Base-by-base conservation (phyloP, 2,113 vertebrate genomes). In the Melanotaenia duboulayi region DNA sequence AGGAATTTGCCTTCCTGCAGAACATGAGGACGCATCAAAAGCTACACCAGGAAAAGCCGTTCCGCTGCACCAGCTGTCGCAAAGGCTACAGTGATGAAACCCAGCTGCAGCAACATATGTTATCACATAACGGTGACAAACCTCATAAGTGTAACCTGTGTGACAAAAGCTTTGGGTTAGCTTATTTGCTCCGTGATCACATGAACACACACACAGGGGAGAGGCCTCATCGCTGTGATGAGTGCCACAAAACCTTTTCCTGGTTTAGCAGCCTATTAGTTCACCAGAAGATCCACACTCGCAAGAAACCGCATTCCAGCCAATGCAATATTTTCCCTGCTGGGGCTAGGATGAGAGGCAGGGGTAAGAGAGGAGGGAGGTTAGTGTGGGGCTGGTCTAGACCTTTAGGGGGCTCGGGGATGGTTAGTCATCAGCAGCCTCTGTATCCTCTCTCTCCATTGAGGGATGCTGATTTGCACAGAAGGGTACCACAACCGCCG, bases 151-250 rank as follows among this genome's bases (percentile, higher is more conserved):
- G 94, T 59, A 72, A 92, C 39, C 65, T 90, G 39, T 95, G 94
- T 11, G 80, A 91, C 61, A 95, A 94, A 73, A 94, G 93, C 80
- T 95, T 95, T 17, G 90, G 92, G 1, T 78, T 95, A 23, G 93
- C 93, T 0, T 94, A 93, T 78, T 81, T 94, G 78, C 91, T 95
- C 16, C 93, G 94, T 2, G 94, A 95, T 76, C 94, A 95, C 85
- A 88, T 94, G 78, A 94, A 95, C 87, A 95, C 94, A 1, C 94
- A 95, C 85, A 95, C 93, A 0, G 94, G 94, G 2, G 93, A 93
- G 66, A 84, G 93, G 76, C 94, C 94, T n/a, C 93, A 95, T 75
- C 91, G 86, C 61, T 95, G 94, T 32, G 85, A 89, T 0, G 93
- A 94, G 76, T 95, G 94, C 66, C 72, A 93, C 65, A 95, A 94